phyloP scores from a whole-genome alignment of 2,113 vertebrate genomes.

The Sphyrna mokarran region DNA sequence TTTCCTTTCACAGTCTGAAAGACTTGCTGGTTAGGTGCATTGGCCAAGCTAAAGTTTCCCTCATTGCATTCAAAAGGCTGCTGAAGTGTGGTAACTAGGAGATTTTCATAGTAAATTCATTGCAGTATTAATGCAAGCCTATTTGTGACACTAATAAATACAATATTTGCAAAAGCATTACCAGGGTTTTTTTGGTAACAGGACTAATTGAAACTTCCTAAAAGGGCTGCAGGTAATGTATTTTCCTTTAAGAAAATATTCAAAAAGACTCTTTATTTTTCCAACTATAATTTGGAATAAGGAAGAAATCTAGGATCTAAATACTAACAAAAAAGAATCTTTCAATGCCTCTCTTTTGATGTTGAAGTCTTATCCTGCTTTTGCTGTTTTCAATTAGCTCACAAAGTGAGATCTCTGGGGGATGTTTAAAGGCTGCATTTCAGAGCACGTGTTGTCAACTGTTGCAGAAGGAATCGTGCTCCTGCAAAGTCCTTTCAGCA shows the following conservation, averaged over 20 bases:
- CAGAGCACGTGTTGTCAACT: constrained; percentile 82
- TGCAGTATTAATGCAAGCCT: no score
- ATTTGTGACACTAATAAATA: background rate
- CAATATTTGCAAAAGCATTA: background rate
- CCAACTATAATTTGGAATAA: background rate
- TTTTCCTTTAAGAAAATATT: background rate
- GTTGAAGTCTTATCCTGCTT: constrained; percentile 41
- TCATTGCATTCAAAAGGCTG: no score
- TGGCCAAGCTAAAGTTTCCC: no score
- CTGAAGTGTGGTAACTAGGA: no score
- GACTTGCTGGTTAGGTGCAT: no score
- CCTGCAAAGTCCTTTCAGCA: constrained; percentile 45
- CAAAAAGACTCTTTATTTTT: background rate
- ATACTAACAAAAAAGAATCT: background rate
- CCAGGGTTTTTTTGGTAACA: background rate
- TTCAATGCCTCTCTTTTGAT: constrained; percentile 45
- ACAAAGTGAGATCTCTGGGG: background rate
- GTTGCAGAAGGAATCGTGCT: constrained; percentile 67
- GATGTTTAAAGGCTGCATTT: constrained; percentile 52
- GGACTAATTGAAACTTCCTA: background rate
- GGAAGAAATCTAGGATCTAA: background rate
- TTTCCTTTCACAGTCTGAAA: no score
- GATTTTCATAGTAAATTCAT: no score
- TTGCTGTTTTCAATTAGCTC: constrained; percentile 41
- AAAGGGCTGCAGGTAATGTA: background rate